These are phyloP conservation scores for Tachuris rubrigastra DNA, from an alignment of 2,113 vertebrate species.

Conservation along the genomic window DNA sequence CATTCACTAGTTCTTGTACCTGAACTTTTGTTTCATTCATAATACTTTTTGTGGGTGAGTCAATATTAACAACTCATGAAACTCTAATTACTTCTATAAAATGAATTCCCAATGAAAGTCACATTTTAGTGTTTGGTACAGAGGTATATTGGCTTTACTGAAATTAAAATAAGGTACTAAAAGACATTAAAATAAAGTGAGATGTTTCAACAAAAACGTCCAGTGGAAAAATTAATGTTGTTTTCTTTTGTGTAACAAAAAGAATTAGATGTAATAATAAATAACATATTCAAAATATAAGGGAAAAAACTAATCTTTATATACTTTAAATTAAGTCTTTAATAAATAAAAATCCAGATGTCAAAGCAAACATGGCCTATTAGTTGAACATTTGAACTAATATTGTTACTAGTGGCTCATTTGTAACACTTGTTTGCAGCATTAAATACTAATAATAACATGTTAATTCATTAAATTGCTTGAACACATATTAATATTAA, in stretches of 20 bases:
- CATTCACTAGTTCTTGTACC: not conserved
- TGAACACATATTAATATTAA: not conserved
- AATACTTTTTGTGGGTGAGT: not conserved
- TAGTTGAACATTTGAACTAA: not conserved
- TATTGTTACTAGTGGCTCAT: not conserved
- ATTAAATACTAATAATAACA: not conserved
- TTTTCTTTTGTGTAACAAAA: not conserved
- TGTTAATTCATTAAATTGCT: not conserved
- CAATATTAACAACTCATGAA: not conserved
- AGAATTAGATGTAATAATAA: not conserved
- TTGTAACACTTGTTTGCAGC: not conserved
- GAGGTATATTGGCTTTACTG: not conserved
- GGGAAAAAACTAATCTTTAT: not conserved
- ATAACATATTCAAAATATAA: not conserved
- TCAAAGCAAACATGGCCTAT: not conserved
- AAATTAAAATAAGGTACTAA: not conserved
- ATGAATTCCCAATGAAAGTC: not conserved
- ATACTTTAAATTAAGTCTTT: not conserved
- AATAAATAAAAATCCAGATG: not conserved
- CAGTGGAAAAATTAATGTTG: not conserved
- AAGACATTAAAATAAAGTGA: not conserved
- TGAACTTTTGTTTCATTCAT: not conserved
- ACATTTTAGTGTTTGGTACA: not conserved
- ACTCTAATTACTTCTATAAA: not conserved
- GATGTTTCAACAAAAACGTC: not conserved